These are phyloP conservation scores for Sterrhoptilus dennistouni DNA, from an alignment of 2,113 vertebrate genomes.

Conservation along the genomic window DNA sequence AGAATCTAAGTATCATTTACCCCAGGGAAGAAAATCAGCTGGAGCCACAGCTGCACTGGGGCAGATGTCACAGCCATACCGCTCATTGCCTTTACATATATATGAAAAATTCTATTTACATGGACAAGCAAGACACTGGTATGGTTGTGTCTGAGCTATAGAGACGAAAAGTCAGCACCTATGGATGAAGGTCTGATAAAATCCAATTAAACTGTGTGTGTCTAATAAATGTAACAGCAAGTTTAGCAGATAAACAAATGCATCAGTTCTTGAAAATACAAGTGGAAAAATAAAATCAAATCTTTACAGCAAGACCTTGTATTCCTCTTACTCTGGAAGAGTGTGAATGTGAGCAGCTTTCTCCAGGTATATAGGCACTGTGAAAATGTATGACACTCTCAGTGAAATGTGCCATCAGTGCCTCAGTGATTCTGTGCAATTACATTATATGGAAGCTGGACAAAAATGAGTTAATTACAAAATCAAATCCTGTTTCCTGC, in stretches of 20 bases:
- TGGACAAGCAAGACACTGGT: neutral
- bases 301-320: neutral
- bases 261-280: neutral
- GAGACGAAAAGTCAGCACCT: neutral
- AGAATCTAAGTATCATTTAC: neutral
- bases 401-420: neutral
- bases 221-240: neutral
- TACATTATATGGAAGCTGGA: neutral
- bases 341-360: neutral
- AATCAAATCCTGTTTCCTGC: neutral
- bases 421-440: neutral
- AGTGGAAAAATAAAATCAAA: neutral
- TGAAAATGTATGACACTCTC: neutral
- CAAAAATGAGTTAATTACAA: neutral
- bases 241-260: neutral
- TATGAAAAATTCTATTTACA: neutral
- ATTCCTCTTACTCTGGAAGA: neutral
- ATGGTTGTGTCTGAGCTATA: neutral
- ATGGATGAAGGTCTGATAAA: neutral
- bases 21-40: neutral
- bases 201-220: neutral
- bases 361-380: neutral
- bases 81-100: neutral
- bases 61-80: neutral
- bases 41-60: slow-evolving; percentile 6